A percentile compares a stretch with the other conserved stretches of the same genome.
These are phyloP conservation scores for Aleiodes alternator DNA, from an alignment of 2,888 invertebrate species.

Conservation along the genomic window DNA sequence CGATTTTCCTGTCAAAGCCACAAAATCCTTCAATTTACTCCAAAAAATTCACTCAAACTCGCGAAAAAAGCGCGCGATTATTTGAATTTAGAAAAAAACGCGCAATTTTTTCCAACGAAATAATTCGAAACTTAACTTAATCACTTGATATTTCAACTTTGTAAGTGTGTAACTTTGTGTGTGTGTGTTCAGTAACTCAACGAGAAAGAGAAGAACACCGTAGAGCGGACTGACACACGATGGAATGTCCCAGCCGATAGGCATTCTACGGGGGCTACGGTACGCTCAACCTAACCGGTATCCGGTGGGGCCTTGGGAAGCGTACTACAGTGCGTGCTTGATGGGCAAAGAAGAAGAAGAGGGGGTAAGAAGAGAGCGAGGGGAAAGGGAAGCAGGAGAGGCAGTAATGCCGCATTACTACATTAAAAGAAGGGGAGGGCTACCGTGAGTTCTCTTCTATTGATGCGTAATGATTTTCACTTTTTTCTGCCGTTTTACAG, in stretches of 20 bases:
- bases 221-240: constrained; percentile 9
- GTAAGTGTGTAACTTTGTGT: too few species aligned
- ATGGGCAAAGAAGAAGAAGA: background rate
- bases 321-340: constrained; percentile 33
- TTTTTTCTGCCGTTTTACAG: background rate
- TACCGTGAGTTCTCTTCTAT: constrained; percentile 8
- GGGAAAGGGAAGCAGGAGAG: background rate
- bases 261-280: constrained; percentile 25
- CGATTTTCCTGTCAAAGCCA: constrained; percentile 3
- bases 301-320: constrained; percentile 32
- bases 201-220: background rate
- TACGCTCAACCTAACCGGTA: constrained; percentile 35
- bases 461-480: constrained; percentile 20
- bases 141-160: too few species aligned
- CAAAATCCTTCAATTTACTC: background rate
- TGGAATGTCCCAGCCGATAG: constrained; percentile 35
- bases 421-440: constrained; percentile 2
- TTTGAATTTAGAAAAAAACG: too few species aligned
- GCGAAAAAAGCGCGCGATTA: too few species aligned
- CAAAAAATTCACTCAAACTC: background rate
- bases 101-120: too few species aligned
- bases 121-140: too few species aligned
- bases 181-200: too few species aligned
- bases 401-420: too few species aligned
- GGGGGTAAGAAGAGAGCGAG: background rate